These are phyloP conservation scores for Hydrophis major DNA, from an alignment of 2,797 vertebrate species.

Conservation along the genomic window DNA sequence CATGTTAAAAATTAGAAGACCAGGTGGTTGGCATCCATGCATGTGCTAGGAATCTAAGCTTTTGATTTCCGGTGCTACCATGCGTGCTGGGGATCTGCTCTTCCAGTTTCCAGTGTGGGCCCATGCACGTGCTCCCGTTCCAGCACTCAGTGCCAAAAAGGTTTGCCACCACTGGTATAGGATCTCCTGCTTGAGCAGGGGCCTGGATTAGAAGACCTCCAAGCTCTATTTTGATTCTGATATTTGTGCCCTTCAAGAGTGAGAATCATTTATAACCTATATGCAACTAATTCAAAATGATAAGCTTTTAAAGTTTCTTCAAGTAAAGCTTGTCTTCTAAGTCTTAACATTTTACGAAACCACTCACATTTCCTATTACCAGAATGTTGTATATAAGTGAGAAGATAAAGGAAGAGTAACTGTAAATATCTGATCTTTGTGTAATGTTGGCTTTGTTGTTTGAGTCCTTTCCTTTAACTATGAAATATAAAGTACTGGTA, in stretches of 20 bases:
- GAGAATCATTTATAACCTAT: constrained; percentile 18
- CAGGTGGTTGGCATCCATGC: too few species aligned
- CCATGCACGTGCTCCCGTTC: too few species aligned
- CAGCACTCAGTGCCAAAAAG: too few species aligned
- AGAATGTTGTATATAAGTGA: constrained; percentile 45
- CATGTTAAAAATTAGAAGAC: too few species aligned
- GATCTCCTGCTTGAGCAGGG: too few species aligned
- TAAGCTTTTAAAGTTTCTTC: constrained; percentile 34
- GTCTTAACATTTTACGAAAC: constrained; percentile 45
- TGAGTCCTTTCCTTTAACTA: neutral
- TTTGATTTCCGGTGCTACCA: too few species aligned
- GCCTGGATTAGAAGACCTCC: too few species aligned
- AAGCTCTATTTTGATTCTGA: too few species aligned
- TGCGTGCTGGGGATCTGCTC: too few species aligned
- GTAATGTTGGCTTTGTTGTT: constrained; percentile 23
- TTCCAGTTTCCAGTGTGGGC: too few species aligned
- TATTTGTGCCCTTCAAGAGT: constrained; percentile 1
- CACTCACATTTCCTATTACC: constrained; percentile 36
- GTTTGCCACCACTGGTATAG: too few species aligned
- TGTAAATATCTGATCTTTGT: constrained; percentile 46
- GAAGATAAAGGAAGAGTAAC: constrained; percentile 3
- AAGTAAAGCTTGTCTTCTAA: neutral
- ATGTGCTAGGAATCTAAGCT: too few species aligned
- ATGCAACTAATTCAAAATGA: constrained; percentile 16
- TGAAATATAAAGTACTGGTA: neutral